These are phyloP conservation scores for Oxytorus armatus DNA, from an alignment of 2,888 invertebrate genomes.

Conservation along the genomic window DNA sequence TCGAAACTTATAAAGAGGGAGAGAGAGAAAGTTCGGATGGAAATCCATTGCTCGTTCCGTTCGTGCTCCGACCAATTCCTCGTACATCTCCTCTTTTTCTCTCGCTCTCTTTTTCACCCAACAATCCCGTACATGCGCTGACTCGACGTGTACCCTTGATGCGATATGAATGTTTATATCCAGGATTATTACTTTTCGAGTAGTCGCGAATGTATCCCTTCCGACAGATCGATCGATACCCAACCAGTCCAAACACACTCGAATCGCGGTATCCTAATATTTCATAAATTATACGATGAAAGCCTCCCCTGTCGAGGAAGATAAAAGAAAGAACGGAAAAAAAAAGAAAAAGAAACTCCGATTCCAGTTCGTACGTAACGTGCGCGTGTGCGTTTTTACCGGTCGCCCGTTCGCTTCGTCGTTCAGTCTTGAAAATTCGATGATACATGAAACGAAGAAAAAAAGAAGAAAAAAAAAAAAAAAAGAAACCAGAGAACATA, in stretches of 20 bases:
- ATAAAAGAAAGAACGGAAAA: neutral
- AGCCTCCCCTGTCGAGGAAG: slow-evolving; percentile 55
- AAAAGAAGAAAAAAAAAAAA: slow-evolving; percentile 3
- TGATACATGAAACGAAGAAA: slow-evolving; percentile 45
- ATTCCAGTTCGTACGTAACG: slow-evolving; percentile 40
- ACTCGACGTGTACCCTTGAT: too few species aligned
- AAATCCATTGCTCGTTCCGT: slow-evolving; percentile 23
- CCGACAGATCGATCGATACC: slow-evolving; percentile 64
- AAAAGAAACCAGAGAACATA: slow-evolving; percentile 11
- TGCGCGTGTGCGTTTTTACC: slow-evolving; percentile 44
- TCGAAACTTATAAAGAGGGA: neutral
- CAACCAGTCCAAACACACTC: slow-evolving; percentile 72
- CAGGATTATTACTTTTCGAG: slow-evolving; percentile 74
- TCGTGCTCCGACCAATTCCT: slow-evolving; percentile 2
- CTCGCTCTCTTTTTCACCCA: slow-evolving; percentile 17
- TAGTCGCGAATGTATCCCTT: slow-evolving; percentile 6
- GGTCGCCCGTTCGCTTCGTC: slow-evolving; percentile 62
- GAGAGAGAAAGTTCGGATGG: neutral
- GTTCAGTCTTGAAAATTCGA: slow-evolving; percentile 54
- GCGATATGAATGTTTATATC: slow-evolving; percentile 76
- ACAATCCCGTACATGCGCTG: slow-evolving; percentile 54
- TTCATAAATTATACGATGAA: slow-evolving; percentile 69
- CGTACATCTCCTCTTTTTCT: slow-evolving; percentile 5
- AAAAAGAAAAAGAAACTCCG: slow-evolving; percentile 22
- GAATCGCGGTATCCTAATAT: slow-evolving; percentile 55